phyloP scores from a whole-genome alignment of 1,140 invertebrate species.

The Drosophila busckii region DNA sequence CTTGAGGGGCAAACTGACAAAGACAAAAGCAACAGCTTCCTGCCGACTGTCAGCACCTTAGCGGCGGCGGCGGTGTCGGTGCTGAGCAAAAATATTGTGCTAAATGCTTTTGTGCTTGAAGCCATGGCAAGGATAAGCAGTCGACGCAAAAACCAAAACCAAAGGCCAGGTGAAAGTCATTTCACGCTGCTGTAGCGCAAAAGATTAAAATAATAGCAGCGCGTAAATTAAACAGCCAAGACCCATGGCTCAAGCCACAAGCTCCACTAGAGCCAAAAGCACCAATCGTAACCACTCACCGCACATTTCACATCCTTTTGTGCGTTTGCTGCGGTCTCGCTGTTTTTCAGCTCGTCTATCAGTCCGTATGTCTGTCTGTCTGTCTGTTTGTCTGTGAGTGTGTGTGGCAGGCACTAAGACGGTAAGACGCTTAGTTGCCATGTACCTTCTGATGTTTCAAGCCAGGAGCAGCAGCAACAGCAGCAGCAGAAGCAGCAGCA shows the following conservation, averaged over 20 bases:
- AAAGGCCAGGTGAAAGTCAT: conserved; percentile 72
- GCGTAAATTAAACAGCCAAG: conserved; percentile 72
- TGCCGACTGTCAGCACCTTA: conserved; percentile 18
- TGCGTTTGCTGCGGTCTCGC: conserved; percentile 14
- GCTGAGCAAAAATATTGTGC: conserved; percentile 38
- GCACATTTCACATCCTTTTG: conserved; percentile 52
- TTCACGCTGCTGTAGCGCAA: conserved; percentile 74
- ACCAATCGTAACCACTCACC: conserved; percentile 18
- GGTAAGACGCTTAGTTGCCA: conserved; percentile 63
- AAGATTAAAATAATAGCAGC: conserved; percentile 77
- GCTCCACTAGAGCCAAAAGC: background rate
- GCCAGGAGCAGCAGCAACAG: conserved; percentile 18
- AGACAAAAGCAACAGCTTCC: conserved; percentile 21
- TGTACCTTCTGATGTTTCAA: conserved; percentile 29
- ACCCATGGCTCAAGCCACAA: conserved; percentile 30
- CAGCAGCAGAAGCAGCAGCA: conserved; percentile 4
- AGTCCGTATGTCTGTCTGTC: conserved; percentile 1
- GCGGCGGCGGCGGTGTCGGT: no score
- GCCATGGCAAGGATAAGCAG: conserved; percentile 1
- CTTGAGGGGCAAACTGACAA: background rate
- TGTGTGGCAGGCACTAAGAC: conserved; percentile 39
- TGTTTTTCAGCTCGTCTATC: conserved; percentile 16
- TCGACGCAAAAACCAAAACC: background rate
- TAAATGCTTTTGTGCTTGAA: conserved; percentile 54
- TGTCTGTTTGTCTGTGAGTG: conserved; percentile 27